Base-by-base conservation (phyloP, 1,140 invertebrate genomes). In the Eurosta solidaginis region DNA sequence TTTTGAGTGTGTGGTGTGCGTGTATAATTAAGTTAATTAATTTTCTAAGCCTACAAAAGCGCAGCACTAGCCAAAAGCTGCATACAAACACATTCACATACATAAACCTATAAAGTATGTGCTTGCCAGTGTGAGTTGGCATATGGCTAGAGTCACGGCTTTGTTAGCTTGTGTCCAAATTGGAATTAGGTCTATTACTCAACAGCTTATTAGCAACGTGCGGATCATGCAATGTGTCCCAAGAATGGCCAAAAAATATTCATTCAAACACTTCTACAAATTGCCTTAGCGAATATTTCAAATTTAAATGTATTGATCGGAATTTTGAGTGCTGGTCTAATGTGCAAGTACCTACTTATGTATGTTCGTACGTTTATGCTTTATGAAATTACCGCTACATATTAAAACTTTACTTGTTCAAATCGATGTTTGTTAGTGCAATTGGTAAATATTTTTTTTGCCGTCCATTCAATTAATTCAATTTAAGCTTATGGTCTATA, bases 41-140 rank as follows among this genome's bases (percentile, higher is more conserved):
- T 54, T 54, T 54, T 54, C 50, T 54, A 54, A 54, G 50, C 50
- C 50, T 54, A 54, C 50, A 54, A 54, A 54, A 54, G 50, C 50
- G 50, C 50, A 54, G 9, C 27, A 25, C 20, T 25, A 54, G 27
- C 20, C 50, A 54, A 54, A 54, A 54, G 50, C 50, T 22, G 22
- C 22, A 52, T 29, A 3, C 14, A 3, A 12, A 25, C 25, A 54
- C 12, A 12, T 12, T 12, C 42, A 12, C 42, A 44, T 12, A 44
- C 42, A 44, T 44, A 44, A 6, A 44, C 12, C 5, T 44, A 44
- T 12, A 44, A 6, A 44, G 5, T 6, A 6, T 6, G 14, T 54
- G 22, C 50, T 25, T 29, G 9, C 25, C 12, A 12, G 50, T 25
- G 27, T 9, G 3, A 2, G 14, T 20, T 20, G 20, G 25, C 50